Percentiles rank a stretch among this genome's conserved stretches.
These are phyloP conservation scores for Muntiacus muntjak DNA, from an alignment of 2,113 vertebrate genomes.

Conservation along the genomic window DNA sequence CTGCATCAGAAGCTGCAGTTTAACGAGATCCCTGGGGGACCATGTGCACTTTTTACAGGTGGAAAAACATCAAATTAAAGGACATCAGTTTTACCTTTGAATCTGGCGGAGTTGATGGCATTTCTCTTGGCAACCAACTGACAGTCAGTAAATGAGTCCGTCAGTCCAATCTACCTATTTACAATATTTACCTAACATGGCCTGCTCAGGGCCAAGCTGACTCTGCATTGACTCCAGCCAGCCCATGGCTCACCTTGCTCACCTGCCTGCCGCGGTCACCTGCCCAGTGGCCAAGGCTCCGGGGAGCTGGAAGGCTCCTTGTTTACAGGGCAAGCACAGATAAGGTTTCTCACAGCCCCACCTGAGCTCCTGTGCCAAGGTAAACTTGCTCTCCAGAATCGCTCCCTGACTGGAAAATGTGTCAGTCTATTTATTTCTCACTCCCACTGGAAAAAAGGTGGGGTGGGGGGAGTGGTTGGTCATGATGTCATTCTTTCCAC, in stretches of 20 bases:
- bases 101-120: neutral
- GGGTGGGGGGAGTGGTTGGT: constrained; percentile 48
- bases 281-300: constrained; percentile 34
- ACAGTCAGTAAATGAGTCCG: neutral
- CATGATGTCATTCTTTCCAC: constrained; percentile 78
- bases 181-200: constrained; percentile 9
- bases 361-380: constrained; percentile 70
- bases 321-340: constrained; percentile 66
- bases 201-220: neutral
- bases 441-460: constrained; percentile 73
- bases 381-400: constrained; percentile 62
- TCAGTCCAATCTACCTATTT: neutral
- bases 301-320: constrained; percentile 50
- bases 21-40: neutral
- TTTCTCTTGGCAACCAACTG: constrained; percentile 27
- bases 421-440: constrained; percentile 80
- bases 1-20: neutral
- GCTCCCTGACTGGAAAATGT: constrained; percentile 63
- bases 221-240: neutral
- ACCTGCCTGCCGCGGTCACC: constrained; percentile 48
- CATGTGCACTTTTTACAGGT: neutral
- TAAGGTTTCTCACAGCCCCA: constrained; percentile 76
- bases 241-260: neutral
- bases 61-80: neutral
- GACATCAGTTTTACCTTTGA: neutral